Conservation (phyloP, 2,113 vertebrate genomes). For the Chrysemys picta region DNA sequence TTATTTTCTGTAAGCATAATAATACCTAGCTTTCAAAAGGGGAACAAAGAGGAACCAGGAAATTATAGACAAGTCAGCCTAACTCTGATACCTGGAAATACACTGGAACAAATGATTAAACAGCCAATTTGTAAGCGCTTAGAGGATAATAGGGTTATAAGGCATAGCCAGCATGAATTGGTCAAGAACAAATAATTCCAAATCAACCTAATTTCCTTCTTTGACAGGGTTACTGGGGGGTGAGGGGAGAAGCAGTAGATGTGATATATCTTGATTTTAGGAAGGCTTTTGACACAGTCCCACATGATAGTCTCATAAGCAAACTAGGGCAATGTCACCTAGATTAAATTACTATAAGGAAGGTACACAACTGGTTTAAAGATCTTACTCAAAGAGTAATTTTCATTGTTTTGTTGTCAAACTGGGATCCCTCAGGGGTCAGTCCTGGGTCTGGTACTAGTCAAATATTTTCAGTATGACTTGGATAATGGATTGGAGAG, state of each 20-base stretch:
- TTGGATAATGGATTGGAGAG: background rate
- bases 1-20: background rate
- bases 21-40: background rate
- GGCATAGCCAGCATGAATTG: background rate
- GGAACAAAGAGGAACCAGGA: background rate
- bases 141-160: background rate
- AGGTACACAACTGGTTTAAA: background rate
- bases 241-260: background rate
- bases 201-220: background rate
- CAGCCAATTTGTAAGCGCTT: background rate
- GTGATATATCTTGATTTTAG: background rate
- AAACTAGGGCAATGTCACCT: background rate
- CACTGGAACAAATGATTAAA: background rate
- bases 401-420: background rate
- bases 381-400: background rate
- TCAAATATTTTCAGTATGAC: background rate
- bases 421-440: background rate
- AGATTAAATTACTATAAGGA: background rate
- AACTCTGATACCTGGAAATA: background rate
- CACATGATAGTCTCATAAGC: background rate
- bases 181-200: background rate
- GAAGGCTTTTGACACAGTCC: background rate
- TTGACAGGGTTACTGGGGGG: background rate
- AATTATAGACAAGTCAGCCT: background rate
- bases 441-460: background rate